A percentile compares a stretch with the other conserved stretches of the same genome.
These are phyloP conservation scores for Ambastaia sidthimunki DNA, from an alignment of 2,797 vertebrate species.

Conservation along the genomic window DNA sequence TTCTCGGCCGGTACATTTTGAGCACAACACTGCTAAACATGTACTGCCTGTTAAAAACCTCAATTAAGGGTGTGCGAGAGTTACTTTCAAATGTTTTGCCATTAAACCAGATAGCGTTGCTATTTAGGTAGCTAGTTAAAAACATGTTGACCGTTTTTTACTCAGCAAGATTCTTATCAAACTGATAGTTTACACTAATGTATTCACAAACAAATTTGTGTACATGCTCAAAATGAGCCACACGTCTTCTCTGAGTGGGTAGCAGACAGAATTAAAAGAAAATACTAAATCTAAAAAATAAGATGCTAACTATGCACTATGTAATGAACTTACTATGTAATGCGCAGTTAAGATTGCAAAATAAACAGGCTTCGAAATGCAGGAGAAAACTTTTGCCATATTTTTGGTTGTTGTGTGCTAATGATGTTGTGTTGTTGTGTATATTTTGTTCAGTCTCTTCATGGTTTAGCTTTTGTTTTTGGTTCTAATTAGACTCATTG, in stretches of 20 bases:
- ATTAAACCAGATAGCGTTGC: not conserved
- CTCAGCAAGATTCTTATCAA: not conserved
- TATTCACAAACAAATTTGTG: too few relatives aligned
- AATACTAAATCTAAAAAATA: too few relatives aligned
- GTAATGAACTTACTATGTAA: too few relatives aligned
- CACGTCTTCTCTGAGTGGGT: not conserved
- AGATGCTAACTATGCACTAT: too few relatives aligned
- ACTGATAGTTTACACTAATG: not conserved
- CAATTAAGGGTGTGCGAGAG: not conserved
- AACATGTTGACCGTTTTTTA: not conserved
- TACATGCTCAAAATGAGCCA: too few relatives aligned
- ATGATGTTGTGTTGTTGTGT: not conserved
- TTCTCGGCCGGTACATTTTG: not conserved
- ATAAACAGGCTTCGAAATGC: not conserved
- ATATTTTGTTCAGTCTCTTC: not conserved
- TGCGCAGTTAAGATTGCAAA: not conserved
- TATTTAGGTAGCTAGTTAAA: not conserved
- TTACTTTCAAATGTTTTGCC: not conserved
- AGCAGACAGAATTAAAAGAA: not conserved
- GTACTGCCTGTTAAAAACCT: not conserved
- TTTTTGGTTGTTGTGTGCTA: not conserved
- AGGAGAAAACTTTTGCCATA: too few relatives aligned
- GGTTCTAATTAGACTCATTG: not conserved
- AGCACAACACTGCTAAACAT: not conserved
- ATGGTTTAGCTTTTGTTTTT: not conserved